Evolutionary conservation across 1,140 invertebrate species (phyloP).

Genomic region (Hylaeus anthracinus): DNA sequence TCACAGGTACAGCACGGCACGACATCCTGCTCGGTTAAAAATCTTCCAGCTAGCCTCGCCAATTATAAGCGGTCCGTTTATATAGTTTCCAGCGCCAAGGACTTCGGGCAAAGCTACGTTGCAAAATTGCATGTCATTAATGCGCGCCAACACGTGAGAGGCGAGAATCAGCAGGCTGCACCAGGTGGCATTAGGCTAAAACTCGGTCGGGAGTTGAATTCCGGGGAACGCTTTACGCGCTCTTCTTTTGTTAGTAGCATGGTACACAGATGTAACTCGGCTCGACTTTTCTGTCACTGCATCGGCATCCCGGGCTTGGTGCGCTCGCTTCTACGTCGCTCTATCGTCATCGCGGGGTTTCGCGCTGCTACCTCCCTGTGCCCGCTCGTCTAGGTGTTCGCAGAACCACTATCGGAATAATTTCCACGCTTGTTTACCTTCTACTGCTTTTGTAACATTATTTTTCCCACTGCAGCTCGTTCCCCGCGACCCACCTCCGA

Average conservation of each 20-base stretch:
- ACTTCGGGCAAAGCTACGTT: slow-evolving; percentile 73
- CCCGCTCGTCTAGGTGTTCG: slow-evolving; percentile 6
- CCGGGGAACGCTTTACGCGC: slow-evolving; percentile 40
- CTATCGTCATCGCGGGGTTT: neutral
- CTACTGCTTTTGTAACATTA: neutral
- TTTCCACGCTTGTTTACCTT: slow-evolving; percentile 46
- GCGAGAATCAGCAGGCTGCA: slow-evolving; percentile 38
- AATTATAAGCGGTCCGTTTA: slow-evolving; percentile 78
- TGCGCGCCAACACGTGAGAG: slow-evolving; percentile 64
- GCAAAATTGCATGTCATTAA: slow-evolving; percentile 81
- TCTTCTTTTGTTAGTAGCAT: slow-evolving; percentile 36
- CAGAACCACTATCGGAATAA: slow-evolving; percentile 26
- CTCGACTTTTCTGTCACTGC: slow-evolving; percentile 46
- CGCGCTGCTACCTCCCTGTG: neutral
- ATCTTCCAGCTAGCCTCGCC: slow-evolving; percentile 65
- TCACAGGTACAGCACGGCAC: slow-evolving; percentile 45
- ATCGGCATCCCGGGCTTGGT: slow-evolving; percentile 48
- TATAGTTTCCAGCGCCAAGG: slow-evolving; percentile 80
- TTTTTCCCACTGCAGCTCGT: neutral
- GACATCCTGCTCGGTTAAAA: slow-evolving; percentile 65
- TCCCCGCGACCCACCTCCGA: too few species aligned
- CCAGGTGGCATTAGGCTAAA: slow-evolving; percentile 11
- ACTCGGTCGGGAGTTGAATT: slow-evolving; percentile 11
- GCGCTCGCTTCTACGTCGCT: neutral
- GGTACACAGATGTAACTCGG: neutral